A percentile compares a stretch with the other conserved stretches of the same genome.
phyloP scores from a whole-genome alignment of 2,888 invertebrate genomes.

The Caenorhabditis sp. region DNA sequence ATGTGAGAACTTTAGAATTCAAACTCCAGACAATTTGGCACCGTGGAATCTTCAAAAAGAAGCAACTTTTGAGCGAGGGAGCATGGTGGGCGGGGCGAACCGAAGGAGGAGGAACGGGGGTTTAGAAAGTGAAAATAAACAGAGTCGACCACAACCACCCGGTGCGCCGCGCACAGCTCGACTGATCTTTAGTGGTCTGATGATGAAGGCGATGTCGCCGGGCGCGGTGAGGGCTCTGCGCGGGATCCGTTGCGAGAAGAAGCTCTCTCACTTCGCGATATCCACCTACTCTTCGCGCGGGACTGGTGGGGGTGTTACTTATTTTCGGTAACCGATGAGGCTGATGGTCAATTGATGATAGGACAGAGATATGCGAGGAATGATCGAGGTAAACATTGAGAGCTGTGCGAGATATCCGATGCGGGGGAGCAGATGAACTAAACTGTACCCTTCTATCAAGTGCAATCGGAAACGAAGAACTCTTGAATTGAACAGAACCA shows the following conservation, averaged over 20 bases:
- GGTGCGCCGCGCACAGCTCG: conserved; percentile 34
- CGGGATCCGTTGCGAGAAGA: conserved; percentile 32
- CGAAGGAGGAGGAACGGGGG: conserved; percentile 46
- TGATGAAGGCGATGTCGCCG: conserved; percentile 45
- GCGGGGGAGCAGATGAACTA: conserved; percentile 26
- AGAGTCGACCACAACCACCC: conserved; percentile 34
- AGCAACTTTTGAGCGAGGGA: conserved; percentile 42
- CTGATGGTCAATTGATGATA: conserved; percentile 33
- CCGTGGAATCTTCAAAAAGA: conserved; percentile 39
- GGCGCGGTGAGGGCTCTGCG: conserved; percentile 6
- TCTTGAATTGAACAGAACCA: no score
- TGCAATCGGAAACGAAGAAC: neutral
- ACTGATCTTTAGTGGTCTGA: conserved; percentile 60
- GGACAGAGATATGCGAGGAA: conserved; percentile 36
- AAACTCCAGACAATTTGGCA: conserved; percentile 46
- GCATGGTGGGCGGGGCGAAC: conserved; percentile 27
- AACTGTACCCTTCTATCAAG: neutral
- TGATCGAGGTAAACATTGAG: conserved; percentile 53
- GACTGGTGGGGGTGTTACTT: no score
- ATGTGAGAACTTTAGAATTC: neutral
- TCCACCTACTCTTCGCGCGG: conserved; percentile 29
- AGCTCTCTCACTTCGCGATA: conserved; percentile 2
- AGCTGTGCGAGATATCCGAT: conserved; percentile 23
- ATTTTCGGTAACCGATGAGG: conserved; percentile 44
- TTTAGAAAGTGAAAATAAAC: conserved; percentile 63